A percentile compares a stretch with the other conserved stretches of the same genome.
Conservation (phyloP, 2,113 vertebrate species). For the Urocitellus parryii region DNA sequence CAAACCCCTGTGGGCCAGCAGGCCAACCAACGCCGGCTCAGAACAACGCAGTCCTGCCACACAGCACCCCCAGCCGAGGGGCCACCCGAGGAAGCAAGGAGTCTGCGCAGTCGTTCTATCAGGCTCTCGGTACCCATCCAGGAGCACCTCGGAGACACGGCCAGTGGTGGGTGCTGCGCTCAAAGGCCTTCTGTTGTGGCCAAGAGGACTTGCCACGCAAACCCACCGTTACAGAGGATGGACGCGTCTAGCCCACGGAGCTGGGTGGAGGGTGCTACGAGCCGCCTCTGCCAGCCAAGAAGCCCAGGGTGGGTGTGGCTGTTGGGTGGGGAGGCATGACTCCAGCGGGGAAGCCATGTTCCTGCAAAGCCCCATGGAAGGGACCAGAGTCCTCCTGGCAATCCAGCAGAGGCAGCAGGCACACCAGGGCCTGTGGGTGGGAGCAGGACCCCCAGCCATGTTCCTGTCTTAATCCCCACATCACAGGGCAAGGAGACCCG, state of each 20-base stretch:
- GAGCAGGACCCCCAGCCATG: background rate
- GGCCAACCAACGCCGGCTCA: background rate
- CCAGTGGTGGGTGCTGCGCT: too few species aligned
- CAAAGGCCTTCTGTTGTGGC: too few species aligned
- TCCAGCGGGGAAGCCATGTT: background rate
- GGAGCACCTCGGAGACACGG: background rate
- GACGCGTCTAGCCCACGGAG: background rate
- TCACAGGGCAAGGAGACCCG: background rate
- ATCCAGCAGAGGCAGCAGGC: background rate
- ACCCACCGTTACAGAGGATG: background rate
- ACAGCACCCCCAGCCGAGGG: background rate
- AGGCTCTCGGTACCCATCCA: too few species aligned
- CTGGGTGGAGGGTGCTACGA: rapidly evolving
- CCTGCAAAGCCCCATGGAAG: background rate
- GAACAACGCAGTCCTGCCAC: rapidly evolving
- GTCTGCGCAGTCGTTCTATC: background rate
- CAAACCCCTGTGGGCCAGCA: background rate
- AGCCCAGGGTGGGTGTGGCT: rapidly evolving
- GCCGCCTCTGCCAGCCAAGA: too few species aligned
- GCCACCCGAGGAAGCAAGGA: too few species aligned
- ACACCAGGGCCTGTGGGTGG: background rate
- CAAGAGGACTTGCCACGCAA: background rate
- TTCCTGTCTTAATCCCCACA: too few species aligned
- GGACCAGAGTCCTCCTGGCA: background rate
- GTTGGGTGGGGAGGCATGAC: rapidly evolving